phyloP scores from a whole-genome alignment of 1,140 invertebrate genomes.

The Danaus melanippus region DNA sequence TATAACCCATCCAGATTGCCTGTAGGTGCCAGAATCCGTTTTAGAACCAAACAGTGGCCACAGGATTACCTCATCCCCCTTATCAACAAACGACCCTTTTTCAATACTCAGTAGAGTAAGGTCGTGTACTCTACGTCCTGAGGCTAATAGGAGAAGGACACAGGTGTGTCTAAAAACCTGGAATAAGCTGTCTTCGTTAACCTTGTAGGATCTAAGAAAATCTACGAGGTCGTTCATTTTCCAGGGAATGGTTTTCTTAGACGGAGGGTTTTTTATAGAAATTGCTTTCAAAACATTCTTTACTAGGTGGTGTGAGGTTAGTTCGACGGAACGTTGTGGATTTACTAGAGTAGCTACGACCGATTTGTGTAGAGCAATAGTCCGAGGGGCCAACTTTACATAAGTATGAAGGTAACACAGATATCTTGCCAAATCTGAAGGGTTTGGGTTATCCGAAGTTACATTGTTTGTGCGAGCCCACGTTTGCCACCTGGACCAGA shows the following conservation, averaged over 20 bases:
- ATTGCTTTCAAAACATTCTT: conserved; percentile 15
- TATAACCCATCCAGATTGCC: conserved; percentile 6
- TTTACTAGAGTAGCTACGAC: conserved; percentile 11
- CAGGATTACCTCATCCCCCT: conserved; percentile 7
- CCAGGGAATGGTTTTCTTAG: conserved; percentile 7
- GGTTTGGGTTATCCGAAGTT: neutral
- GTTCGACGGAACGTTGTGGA: neutral
- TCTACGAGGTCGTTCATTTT: conserved; percentile 2
- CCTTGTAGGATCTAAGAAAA: conserved; percentile 1
- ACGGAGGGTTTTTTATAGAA: neutral
- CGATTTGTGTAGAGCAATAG: conserved; percentile 13
- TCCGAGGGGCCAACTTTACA: conserved; percentile 3
- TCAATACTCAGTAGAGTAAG: conserved; percentile 7
- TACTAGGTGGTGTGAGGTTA: conserved; percentile 7
- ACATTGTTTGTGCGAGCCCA: conserved; percentile 5
- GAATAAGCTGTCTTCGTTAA: conserved; percentile 2
- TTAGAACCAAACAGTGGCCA: conserved; percentile 9
- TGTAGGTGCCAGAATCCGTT: neutral
- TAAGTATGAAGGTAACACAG: conserved; percentile 6
- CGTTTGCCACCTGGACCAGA: conserved; percentile 4
- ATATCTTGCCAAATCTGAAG: conserved; percentile 9
- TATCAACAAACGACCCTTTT: neutral
- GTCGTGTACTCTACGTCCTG: conserved; percentile 13
- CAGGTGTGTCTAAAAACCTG: conserved; percentile 8
- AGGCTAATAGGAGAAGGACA: conserved; percentile 4